Percentiles rank a stretch among this genome's conserved stretches.
These are phyloP conservation scores for Notarius lentiginosus DNA, from an alignment of 2,113 vertebrate species.

Conservation along the genomic window DNA sequence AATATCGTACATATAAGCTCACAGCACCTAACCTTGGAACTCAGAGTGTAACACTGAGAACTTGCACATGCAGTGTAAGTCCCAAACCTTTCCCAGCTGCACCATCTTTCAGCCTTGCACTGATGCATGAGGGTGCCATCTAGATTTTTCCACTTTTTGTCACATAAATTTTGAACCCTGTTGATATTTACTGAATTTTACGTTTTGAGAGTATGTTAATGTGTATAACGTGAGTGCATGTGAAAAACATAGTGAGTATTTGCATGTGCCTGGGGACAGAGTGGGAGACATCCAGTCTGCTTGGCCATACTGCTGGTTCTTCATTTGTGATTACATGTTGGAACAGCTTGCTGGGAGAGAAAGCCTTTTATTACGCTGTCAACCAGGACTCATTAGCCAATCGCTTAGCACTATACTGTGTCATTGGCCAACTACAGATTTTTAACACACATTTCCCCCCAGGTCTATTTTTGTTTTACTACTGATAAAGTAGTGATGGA, in stretches of 20 bases:
- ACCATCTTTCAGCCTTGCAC: neutral
- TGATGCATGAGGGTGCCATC: neutral
- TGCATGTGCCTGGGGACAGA: slow-evolving; percentile 67
- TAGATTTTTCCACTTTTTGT: neutral
- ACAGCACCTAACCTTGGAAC: slow-evolving; percentile 15
- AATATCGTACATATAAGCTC: neutral
- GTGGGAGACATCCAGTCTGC: slow-evolving; percentile 75
- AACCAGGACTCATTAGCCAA: slow-evolving; percentile 49
- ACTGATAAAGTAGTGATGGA: neutral
- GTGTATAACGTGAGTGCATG: slow-evolving; percentile 34
- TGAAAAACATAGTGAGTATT: slow-evolving; percentile 54
- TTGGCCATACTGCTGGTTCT: slow-evolving; percentile 71
- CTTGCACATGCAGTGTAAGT: neutral
- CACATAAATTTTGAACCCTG: neutral
- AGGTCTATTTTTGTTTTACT: slow-evolving; percentile 11
- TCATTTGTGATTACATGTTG: slow-evolving; percentile 56
- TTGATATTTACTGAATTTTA: neutral
- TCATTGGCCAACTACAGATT: slow-evolving; percentile 25
- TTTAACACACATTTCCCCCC: neutral
- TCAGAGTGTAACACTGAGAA: too few relatives aligned
- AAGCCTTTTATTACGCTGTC: slow-evolving; percentile 31
- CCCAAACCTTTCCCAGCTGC: neutral
- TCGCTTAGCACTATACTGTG: slow-evolving; percentile 37
- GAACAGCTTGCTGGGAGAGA: slow-evolving; percentile 46
- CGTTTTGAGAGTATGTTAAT: slow-evolving; percentile 20